phyloP scores from a whole-genome alignment of 2,888 invertebrate genomes.

The Sarcophaga subvicina region DNA sequence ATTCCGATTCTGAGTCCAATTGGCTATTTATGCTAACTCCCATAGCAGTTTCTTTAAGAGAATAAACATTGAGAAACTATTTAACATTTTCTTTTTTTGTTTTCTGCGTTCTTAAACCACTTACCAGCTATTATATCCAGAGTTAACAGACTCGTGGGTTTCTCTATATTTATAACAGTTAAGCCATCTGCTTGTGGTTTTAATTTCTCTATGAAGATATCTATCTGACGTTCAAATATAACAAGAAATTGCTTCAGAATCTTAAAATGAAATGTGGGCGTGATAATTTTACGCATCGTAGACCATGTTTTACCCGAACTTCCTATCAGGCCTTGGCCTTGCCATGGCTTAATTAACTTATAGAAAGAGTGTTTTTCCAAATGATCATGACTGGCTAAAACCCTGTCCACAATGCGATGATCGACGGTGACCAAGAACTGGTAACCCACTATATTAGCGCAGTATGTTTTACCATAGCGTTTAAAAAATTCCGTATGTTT shows the following conservation, averaged over 20 bases:
- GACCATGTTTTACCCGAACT: slow-evolving; percentile 84
- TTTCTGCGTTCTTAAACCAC: neutral
- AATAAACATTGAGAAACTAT: no score
- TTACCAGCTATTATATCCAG: slow-evolving; percentile 83
- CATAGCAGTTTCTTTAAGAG: slow-evolving; percentile 72
- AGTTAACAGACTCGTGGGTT: slow-evolving; percentile 84
- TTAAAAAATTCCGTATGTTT: slow-evolving; percentile 66
- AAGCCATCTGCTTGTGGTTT: slow-evolving; percentile 75
- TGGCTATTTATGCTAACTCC: slow-evolving; percentile 81
- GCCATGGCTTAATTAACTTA: slow-evolving; percentile 75
- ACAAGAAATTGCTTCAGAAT: slow-evolving; percentile 89
- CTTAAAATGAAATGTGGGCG: slow-evolving; percentile 91
- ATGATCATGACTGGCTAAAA: slow-evolving; percentile 76
- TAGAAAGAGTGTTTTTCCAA: slow-evolving; percentile 77
- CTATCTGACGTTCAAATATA: slow-evolving; percentile 86
- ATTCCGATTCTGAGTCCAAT: slow-evolving; percentile 84
- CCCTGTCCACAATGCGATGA: slow-evolving; percentile 74
- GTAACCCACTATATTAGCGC: slow-evolving; percentile 65
- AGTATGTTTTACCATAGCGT: slow-evolving; percentile 68
- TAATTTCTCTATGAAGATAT: slow-evolving; percentile 84
- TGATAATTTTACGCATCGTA: slow-evolving; percentile 86
- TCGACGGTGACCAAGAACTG: slow-evolving; percentile 76
- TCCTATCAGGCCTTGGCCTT: slow-evolving; percentile 78
- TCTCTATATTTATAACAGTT: slow-evolving; percentile 84
- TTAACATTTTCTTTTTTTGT: no score